phyloP scores from a whole-genome alignment of 1,140 invertebrate genomes.

The Aricia agestis region DNA sequence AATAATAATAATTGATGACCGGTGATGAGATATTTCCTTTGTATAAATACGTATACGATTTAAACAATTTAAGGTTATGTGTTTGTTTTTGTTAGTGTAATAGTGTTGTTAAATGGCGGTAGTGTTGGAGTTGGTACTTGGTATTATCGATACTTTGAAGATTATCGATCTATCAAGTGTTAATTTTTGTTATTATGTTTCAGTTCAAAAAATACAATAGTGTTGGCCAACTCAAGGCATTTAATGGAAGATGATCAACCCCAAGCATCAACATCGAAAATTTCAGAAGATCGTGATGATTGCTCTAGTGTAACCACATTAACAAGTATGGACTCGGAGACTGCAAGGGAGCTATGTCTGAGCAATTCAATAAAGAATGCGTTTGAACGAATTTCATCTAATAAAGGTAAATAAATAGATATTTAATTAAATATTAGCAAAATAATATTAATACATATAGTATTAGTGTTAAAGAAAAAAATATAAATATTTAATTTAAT shows the following conservation, averaged over 20 bases:
- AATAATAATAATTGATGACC: conserved; percentile 17
- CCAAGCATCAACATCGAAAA: conserved; percentile 22
- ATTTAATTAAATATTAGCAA: too few relatives aligned
- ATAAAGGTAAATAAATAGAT: conserved; percentile 23
- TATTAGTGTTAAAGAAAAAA: too few relatives aligned
- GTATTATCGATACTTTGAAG: conserved; percentile 4
- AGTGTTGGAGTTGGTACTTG: conserved; percentile 19
- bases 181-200: too few relatives aligned
- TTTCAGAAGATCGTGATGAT: conserved; percentile 20
- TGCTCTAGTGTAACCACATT: conserved; percentile 11
- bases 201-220: too few relatives aligned
- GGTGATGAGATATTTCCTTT: conserved; percentile 17
- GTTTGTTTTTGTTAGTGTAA: conserved; percentile 4
- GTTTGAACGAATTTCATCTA: conserved; percentile 26
- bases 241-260: conserved; percentile 21
- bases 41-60: conserved; percentile 17
- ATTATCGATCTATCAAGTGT: too few relatives aligned
- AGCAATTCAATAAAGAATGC: conserved; percentile 20
- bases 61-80: conserved; percentile 21
- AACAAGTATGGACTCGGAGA: conserved; percentile 13
- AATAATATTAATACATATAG: too few relatives aligned
- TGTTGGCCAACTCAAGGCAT: conserved; percentile 14
- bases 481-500: too few relatives aligned
- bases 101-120: conserved; percentile 17
- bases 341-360: conserved; percentile 17